phyloP scores from a whole-genome alignment of 2,797 vertebrate species.

The Malacoctenus gilli region DNA sequence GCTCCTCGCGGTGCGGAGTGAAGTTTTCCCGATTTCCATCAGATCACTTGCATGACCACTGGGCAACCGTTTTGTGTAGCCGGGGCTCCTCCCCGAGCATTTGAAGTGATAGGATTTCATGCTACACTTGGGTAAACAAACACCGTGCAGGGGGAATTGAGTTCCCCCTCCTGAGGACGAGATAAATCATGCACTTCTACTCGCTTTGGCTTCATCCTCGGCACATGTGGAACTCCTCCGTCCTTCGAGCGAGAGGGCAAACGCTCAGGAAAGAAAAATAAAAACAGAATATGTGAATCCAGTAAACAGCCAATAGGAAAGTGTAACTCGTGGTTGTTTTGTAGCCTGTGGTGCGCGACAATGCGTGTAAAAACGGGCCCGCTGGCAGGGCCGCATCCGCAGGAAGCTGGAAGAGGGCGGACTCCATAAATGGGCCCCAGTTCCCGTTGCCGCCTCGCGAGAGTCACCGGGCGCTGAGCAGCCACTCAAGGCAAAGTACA shows the following conservation, averaged over 20 bases:
- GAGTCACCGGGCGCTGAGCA: slow-evolving; percentile 67
- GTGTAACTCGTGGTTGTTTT: slow-evolving; percentile 12
- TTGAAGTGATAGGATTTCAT: slow-evolving; percentile 61
- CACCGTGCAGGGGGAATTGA: slow-evolving; percentile 43
- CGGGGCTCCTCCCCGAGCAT: slow-evolving; percentile 26
- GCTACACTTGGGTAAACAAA: slow-evolving; percentile 68
- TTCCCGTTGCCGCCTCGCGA: slow-evolving; percentile 46
- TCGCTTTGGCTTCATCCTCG: slow-evolving; percentile 34
- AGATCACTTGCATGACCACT: slow-evolving; percentile 42
- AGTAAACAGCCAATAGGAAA: slow-evolving; percentile 23
- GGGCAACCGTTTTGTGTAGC: slow-evolving; percentile 34
- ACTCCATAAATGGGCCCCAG: slow-evolving; percentile 51
- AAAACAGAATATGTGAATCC: slow-evolving; percentile 3
- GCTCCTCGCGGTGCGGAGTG: slow-evolving; percentile 6
- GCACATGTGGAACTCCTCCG: slow-evolving; percentile 10
- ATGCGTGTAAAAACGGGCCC: slow-evolving; percentile 20
- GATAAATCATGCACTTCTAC: slow-evolving; percentile 40
- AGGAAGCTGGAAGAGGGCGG: slow-evolving; percentile 47
- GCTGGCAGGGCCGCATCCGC: slow-evolving; percentile 40
- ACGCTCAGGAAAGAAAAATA: slow-evolving; percentile 9
- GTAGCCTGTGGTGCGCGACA: background rate
- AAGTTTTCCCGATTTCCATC: slow-evolving; percentile 58
- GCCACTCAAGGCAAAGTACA: slow-evolving; percentile 70
- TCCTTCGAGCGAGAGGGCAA: slow-evolving; percentile 11
- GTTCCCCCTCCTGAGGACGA: slow-evolving; percentile 48